phyloP scores from a whole-genome alignment of 2,797 vertebrate genomes.

The Gadopsis marmoratus region DNA sequence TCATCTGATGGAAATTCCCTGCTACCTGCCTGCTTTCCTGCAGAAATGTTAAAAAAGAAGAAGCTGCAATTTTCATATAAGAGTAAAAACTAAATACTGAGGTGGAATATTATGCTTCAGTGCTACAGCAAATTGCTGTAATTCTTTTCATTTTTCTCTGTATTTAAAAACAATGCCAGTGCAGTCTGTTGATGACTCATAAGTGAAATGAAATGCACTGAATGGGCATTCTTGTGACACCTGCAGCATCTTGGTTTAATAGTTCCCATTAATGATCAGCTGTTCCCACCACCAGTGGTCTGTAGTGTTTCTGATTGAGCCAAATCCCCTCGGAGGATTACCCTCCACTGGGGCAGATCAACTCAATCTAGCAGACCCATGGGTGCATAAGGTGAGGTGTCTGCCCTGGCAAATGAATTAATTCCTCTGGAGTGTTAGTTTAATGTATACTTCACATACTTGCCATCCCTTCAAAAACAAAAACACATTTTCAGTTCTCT shows the following conservation, averaged over 20 bases:
- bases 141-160: not conserved
- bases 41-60: slow-evolving; percentile 7
- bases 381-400: slow-evolving; percentile 64
- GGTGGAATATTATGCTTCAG: not conserved
- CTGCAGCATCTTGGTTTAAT: slow-evolving; percentile 48
- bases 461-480: slow-evolving; percentile 3
- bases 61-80: slow-evolving; percentile 12
- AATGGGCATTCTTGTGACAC: slow-evolving; percentile 48
- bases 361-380: slow-evolving; percentile 77
- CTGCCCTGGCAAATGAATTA: slow-evolving; percentile 45
- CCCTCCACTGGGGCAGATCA: slow-evolving; percentile 78
- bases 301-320: slow-evolving; percentile 63
- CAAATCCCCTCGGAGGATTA: slow-evolving; percentile 90
- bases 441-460: not conserved
- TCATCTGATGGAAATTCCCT: slow-evolving; percentile 50
- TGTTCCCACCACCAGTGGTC: slow-evolving; percentile 54
- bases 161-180: not conserved
- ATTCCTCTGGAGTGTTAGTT: slow-evolving; percentile 40
- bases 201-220: slow-evolving; percentile 31
- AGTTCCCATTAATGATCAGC: slow-evolving; percentile 58
- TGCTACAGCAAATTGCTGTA: not conserved
- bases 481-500: not conserved
- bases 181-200: slow-evolving; percentile 67
- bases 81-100: not conserved
- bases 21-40: slow-evolving; percentile 31